Evolutionary conservation across 2,113 vertebrate genomes (phyloP).

Genomic region (Gnathonemus echidnorhynchus): DNA sequence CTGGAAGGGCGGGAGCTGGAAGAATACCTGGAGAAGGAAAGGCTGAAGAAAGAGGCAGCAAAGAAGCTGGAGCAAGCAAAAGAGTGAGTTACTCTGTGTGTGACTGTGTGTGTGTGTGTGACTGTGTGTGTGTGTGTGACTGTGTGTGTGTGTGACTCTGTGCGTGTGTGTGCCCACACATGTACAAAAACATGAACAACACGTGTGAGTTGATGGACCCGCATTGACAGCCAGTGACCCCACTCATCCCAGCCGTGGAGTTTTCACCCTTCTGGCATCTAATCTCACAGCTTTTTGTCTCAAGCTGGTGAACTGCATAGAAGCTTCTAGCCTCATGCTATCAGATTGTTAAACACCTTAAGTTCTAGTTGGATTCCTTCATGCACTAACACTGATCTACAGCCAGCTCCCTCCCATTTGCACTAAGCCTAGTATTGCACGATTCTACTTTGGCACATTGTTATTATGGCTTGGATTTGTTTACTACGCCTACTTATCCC

Average conservation of each 20-base stretch:
- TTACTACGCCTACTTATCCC: background rate
- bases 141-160: no score
- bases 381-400: background rate
- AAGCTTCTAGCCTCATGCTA: background rate
- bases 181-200: background rate
- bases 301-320: background rate
- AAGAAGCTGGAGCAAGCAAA: conserved; percentile 98
- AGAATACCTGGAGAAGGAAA: conserved; percentile 91
- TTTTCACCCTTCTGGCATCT: background rate
- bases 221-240: background rate
- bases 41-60: conserved; percentile 90
- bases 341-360: background rate
- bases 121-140: no score
- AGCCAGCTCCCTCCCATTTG: background rate
- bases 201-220: background rate
- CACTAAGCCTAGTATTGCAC: background rate
- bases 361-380: background rate
- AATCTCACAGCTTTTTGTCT: background rate
- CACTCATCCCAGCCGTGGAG: background rate
- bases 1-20: conserved; percentile 95
- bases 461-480: background rate
- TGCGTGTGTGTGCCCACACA: background rate
- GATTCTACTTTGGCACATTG: background rate
- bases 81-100: conserved; percentile 69
- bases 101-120: no score